These are phyloP conservation scores for Chromobotia macracanthus DNA, from an alignment of 2,797 vertebrate genomes.

Conservation along the genomic window DNA sequence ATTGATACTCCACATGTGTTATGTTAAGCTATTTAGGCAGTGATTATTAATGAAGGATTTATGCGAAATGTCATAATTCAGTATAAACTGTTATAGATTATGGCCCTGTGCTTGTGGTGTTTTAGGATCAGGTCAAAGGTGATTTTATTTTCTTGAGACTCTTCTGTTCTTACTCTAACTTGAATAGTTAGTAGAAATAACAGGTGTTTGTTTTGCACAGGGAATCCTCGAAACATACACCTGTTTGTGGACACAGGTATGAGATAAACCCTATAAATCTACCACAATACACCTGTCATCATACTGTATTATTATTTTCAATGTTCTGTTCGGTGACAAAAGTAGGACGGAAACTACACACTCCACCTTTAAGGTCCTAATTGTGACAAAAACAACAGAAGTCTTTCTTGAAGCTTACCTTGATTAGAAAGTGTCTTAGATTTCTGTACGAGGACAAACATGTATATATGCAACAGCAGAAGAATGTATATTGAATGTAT, in stretches of 20 bases:
- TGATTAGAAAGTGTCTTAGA: background rate
- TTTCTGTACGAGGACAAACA: no score
- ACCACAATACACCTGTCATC: no score
- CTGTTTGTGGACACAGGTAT: background rate
- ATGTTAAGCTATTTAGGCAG: conserved; percentile 12
- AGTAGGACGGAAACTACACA: no score
- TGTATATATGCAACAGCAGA: no score
- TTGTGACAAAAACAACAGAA: background rate
- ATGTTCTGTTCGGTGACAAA: background rate
- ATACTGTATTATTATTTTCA: background rate
- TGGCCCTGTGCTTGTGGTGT: background rate
- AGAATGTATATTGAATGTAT: no score
- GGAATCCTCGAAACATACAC: background rate
- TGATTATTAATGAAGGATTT: conserved; percentile 11
- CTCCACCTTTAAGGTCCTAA: no score
- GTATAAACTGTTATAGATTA: conserved; percentile 3
- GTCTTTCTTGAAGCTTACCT: background rate
- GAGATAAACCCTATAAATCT: no score
- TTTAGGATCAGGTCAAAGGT: conserved; percentile 1
- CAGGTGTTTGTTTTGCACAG: background rate
- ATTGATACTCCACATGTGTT: conserved; percentile 13
- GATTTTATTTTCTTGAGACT: background rate
- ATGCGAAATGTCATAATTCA: background rate
- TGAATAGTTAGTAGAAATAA: conserved; percentile 1
- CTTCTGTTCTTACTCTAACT: background rate